Evolutionary conservation across 2,888 invertebrate species (phyloP), one percentile per base, ranked within the genome.

Genomic region (Phengaris alcon): DNA sequence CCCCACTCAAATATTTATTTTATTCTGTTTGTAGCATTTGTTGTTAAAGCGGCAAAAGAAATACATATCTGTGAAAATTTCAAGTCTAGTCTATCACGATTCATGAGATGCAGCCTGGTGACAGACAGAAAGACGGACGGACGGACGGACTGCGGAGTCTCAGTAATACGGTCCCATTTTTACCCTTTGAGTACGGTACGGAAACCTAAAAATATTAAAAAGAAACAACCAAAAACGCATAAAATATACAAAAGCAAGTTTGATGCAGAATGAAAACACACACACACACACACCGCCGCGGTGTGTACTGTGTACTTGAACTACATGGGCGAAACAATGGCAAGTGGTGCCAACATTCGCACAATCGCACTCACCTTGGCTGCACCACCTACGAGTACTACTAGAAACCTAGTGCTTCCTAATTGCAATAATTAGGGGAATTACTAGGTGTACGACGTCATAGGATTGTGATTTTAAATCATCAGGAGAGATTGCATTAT

Each of bases 321-420:
- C 74, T 75, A 73, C 59, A 77, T 74, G 57, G 74, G 68, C 75
- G 77, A 81, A 84, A 86, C 87, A 85, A 85, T 84, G 76, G 81
- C 79, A 79, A 79, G 79, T 77, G 72, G 81, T 84, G 82, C 81
- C 85, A 85, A 80, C 82, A 83, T 78, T 79, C 78, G 77, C 79
- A 83, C 82, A 83, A 82, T 81, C 77, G 77, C 15, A 76, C 78
- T 79, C 79, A 78, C 82, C 81, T 82, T 80, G 81, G 69, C 72
- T 44, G 15, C 51, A 68, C 51, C n/a, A 35, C 35, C 35, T 35
- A 35, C 35, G 0, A 3, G 10, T n/a, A 44, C 54, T 35, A 75
- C 15, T 52, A 68, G 22, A 52, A 68, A 64, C 46, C 7, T 35
- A 48, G 48, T 48, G 54, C 44, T 46, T 15, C 52, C 35, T 44